Percentiles rank a stretch among this genome's conserved stretches.
These are phyloP conservation scores for Polypedilum vanderplanki DNA, from an alignment of 1,140 invertebrate species.

Conservation along the genomic window DNA sequence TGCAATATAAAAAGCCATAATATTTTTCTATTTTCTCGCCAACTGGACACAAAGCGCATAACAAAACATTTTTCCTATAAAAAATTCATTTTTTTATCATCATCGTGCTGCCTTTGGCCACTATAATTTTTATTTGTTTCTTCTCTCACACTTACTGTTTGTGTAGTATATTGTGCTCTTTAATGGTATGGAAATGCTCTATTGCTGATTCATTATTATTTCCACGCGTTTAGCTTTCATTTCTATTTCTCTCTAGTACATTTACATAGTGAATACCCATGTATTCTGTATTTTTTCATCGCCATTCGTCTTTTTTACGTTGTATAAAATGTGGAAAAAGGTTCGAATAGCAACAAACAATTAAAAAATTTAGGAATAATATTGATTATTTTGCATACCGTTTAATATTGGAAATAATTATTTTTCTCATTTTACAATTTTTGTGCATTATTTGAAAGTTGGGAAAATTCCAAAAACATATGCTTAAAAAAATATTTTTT, in stretches of 20 bases:
- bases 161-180: background rate
- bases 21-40: too few relatives aligned
- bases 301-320: background rate
- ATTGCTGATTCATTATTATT: conserved; percentile 23
- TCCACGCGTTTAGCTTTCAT: conserved; percentile 17
- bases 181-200: conserved; percentile 27
- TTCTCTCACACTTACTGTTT: background rate
- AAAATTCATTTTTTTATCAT: too few relatives aligned
- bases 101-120: background rate
- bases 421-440: background rate
- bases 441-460: background rate
- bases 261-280: too few relatives aligned
- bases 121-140: background rate
- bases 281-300: background rate
- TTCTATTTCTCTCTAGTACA: background rate
- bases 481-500: background rate
- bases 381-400: conserved; percentile 29
- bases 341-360: background rate
- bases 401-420: background rate
- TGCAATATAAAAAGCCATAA: background rate
- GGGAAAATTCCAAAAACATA: background rate
- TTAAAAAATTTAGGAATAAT: background rate
- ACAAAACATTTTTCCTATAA: too few relatives aligned
- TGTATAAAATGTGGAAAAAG: background rate
- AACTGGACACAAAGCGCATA: too few relatives aligned